Conservation (phyloP, 2,113 vertebrate species). For the Sceloporus undulatus region DNA sequence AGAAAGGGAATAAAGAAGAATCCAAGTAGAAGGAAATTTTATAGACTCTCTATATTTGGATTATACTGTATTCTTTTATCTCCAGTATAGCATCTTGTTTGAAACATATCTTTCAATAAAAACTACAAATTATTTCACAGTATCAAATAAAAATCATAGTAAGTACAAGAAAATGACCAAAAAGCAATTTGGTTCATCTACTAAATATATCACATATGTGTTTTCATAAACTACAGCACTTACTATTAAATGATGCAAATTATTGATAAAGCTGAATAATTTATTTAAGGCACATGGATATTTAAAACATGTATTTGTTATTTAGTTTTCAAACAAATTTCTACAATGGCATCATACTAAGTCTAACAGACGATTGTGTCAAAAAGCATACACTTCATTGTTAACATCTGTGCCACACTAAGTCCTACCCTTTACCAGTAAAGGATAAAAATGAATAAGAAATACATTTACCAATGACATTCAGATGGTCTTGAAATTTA, state of each 20-base stretch:
- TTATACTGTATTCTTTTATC: no score
- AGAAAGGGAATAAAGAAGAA: neutral
- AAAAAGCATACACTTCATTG: neutral
- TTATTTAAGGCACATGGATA: neutral
- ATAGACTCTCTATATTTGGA: neutral
- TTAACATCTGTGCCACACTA: neutral
- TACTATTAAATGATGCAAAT: neutral
- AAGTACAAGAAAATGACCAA: neutral
- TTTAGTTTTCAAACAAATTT: neutral
- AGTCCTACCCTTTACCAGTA: neutral
- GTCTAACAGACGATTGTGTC: neutral
- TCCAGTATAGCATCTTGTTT: no score
- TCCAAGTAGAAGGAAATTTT: neutral
- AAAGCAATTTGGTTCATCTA: neutral
- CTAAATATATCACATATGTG: neutral
- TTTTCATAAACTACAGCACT: neutral
- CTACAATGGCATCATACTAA: neutral
- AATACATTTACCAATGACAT: neutral
- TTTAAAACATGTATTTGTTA: neutral
- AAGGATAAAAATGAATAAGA: neutral
- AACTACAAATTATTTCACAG: neutral
- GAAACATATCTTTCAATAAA: no score
- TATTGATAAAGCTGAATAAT: neutral
- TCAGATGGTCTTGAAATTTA: neutral
- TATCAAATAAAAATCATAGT: neutral